Evolutionary conservation across 2,797 vertebrate genomes (phyloP).

Genomic region (Uromys caudimaculatus): DNA sequence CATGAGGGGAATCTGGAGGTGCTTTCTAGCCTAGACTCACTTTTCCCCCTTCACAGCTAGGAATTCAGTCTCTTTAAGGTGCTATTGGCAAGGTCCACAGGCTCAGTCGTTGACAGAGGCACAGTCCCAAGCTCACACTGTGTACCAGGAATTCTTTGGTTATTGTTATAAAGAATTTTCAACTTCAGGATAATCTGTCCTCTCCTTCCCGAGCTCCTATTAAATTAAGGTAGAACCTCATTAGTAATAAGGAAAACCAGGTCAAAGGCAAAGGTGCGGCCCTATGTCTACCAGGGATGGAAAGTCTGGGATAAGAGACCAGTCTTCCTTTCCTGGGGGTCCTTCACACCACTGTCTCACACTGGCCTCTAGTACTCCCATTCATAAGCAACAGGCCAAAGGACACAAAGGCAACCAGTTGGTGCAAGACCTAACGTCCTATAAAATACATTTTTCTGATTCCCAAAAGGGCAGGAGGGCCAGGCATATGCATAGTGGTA

Average conservation of each 20-base stretch:
- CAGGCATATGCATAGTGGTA: background rate
- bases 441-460: background rate
- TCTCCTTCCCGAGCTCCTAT: background rate
- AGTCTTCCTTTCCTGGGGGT: background rate
- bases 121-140: background rate
- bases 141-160: background rate
- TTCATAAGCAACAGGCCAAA: background rate
- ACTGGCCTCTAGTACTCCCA: background rate
- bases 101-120: background rate
- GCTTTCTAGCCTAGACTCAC: background rate
- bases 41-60: background rate
- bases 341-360: background rate
- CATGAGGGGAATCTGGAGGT: fast-evolving
- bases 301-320: background rate
- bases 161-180: background rate
- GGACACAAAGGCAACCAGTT: no score
- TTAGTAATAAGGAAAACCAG: background rate
- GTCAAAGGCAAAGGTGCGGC: background rate
- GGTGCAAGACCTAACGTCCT: background rate
- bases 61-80: background rate
- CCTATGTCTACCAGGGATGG: background rate
- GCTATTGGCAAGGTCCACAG: background rate
- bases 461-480: background rate
- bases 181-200: background rate
- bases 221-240: background rate